These are phyloP conservation scores for Ginglymostoma cirratum DNA, from an alignment of 2,113 vertebrate genomes.

Conservation along the genomic window DNA sequence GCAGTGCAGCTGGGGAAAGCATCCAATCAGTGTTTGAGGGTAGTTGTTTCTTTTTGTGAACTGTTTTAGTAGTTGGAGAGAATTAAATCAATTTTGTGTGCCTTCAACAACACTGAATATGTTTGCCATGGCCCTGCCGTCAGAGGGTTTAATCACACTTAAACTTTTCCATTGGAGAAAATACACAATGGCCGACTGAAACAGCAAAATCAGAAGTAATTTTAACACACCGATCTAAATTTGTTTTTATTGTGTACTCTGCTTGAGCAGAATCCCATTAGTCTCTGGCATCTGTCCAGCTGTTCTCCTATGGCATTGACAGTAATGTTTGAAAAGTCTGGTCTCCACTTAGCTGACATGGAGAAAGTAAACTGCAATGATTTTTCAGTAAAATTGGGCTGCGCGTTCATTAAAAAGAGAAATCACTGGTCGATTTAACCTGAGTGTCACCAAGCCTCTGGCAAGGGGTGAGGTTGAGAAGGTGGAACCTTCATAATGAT, in stretches of 20 bases:
- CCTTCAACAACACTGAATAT: background rate
- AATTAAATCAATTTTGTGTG: background rate
- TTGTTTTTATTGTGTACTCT: background rate
- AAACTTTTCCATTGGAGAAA: too few relatives aligned
- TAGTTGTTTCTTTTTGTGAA: background rate
- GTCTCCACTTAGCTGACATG: background rate
- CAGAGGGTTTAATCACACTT: background rate
- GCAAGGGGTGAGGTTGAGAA: too few relatives aligned
- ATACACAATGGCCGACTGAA: background rate
- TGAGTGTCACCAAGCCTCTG: too few relatives aligned
- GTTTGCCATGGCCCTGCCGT: background rate
- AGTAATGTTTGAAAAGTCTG: background rate
- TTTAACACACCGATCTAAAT: background rate
- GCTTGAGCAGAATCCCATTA: background rate
- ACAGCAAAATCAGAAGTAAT: background rate
- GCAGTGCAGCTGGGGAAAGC: background rate
- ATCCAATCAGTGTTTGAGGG: background rate
- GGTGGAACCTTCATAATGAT: too few relatives aligned
- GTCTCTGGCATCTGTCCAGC: background rate
- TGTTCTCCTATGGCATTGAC: background rate
- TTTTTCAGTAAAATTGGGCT: too few relatives aligned
- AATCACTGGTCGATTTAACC: too few relatives aligned
- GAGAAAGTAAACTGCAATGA: background rate
- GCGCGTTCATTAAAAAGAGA: too few relatives aligned
- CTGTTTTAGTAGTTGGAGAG: background rate